phyloP scores from a whole-genome alignment of 37 sponge, comb jelly and placozoan genomes.

The Chondrosia reniformis region DNA sequence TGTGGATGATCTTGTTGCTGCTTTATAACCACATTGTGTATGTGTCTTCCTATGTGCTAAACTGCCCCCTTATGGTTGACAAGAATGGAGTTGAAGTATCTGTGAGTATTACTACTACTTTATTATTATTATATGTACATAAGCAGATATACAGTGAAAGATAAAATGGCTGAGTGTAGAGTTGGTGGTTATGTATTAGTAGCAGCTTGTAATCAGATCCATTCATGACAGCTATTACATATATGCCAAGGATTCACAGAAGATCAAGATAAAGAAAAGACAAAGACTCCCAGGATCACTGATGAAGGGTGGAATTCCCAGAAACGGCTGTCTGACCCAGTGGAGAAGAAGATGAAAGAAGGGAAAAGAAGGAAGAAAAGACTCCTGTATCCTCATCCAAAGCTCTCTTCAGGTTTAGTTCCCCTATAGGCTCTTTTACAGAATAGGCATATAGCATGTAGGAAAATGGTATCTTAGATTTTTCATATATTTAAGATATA shows the following conservation, averaged over 20 bases:
- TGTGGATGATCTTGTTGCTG: constrained; percentile 59
- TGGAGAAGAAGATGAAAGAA: no score
- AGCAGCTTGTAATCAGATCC: neutral
- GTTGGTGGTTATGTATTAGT: neutral
- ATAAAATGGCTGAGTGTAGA: no score
- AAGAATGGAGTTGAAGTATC: neutral
- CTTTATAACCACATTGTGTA: constrained; percentile 49
- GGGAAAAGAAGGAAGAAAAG: no score
- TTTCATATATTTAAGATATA: no score
- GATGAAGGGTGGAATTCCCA: no score
- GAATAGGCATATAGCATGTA: no score
- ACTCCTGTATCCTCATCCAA: no score
- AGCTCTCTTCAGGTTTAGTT: no score
- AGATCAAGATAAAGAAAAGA: neutral
- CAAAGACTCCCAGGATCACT: no score
- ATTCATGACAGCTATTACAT: neutral
- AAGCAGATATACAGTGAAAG: neutral
- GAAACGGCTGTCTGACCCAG: no score
- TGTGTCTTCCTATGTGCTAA: constrained; percentile 49
- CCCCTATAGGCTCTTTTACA: no score
- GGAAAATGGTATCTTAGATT: no score
- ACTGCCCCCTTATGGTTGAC: constrained; percentile 46
- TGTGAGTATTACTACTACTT: constrained; percentile 3
- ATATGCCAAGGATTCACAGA: neutral
- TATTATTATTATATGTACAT: neutral